Base-by-base conservation (phyloP, 1,140 invertebrate genomes). In the Monomorium pharaonis region DNA sequence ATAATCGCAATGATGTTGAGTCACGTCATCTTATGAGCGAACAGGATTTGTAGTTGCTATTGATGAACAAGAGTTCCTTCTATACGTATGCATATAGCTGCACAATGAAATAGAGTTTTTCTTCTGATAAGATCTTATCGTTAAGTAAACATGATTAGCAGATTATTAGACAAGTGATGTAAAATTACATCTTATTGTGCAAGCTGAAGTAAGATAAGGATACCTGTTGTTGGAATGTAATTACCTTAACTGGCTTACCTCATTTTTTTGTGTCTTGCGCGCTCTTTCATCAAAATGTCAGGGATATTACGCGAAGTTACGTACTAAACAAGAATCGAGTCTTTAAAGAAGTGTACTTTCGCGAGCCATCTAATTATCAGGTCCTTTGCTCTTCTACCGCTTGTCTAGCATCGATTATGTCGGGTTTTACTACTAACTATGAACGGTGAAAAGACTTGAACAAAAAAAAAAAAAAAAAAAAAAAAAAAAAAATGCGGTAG, bases 191-290 rank as follows among this genome's bases (percentile, higher is more conserved):
- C 3, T 67, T n/a, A n/a, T n/a, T 47, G 37, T 85, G 69, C 84
- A 84, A 78, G 30, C n/a, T n/a, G n/a, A n/a, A n/a, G 89, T 84
- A 85, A 89, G 86, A 86, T 86, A 91, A 85, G 83, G 67, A 75
- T 78, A 77, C 51, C 81, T 80, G 10, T 70, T 83, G 83, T 87
- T 86, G 18, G 6, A 24, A 44, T 9, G 33, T 33, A 33, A 54
- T 60, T 58, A 56, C n/a, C 1, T 58, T 76, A 37, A 21, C 9
- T n/a, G n/a, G n/a, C n/a, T n/a, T n/a, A n/a, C n/a, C n/a, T 37
- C 9, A 27, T n/a, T 27, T 60, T 76, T 56, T 37, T 76, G 0
- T 3, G 6, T 9, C 80, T 84, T 70, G 84, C 77, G 69, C 76
- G 85, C 37, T 24, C n/a, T 56, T 58, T 12, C 27, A 33, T 72